A percentile compares a stretch with the other conserved stretches of the same genome.
phyloP scores from a whole-genome alignment of 2,888 invertebrate genomes.

The Perithous albicinctus region DNA sequence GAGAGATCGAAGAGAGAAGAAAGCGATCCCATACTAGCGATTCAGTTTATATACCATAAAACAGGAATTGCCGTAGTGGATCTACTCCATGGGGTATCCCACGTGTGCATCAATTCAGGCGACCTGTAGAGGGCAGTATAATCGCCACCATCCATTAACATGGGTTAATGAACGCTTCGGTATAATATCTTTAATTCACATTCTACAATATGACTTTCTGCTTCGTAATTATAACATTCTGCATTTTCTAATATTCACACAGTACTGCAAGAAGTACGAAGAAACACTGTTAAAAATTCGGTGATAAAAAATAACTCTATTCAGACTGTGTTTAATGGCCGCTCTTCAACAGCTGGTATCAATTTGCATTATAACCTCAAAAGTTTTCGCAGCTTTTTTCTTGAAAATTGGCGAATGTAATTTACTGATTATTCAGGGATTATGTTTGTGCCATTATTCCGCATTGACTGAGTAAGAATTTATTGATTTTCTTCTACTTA shows the following conservation, averaged over 20 bases:
- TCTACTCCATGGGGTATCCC: constrained; percentile 49
- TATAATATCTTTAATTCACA: constrained; percentile 12
- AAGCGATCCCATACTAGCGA: constrained; percentile 64
- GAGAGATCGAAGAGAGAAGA: constrained; percentile 57
- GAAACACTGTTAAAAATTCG: too few relatives aligned
- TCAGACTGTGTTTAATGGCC: too few relatives aligned
- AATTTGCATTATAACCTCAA: too few relatives aligned
- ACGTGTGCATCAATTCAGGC: constrained; percentile 15
- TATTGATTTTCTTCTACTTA: too few relatives aligned
- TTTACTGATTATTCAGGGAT: too few relatives aligned
- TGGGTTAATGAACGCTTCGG: neutral
- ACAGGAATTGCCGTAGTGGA: constrained; percentile 73
- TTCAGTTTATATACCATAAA: constrained; percentile 80
- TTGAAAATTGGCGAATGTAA: too few relatives aligned
- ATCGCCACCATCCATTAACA: constrained; percentile 6
- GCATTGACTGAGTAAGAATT: too few relatives aligned
- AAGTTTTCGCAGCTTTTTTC: too few relatives aligned
- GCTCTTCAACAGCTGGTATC: too few relatives aligned
- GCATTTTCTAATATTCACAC: neutral
- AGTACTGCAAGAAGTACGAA: too few relatives aligned
- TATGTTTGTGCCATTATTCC: too few relatives aligned
- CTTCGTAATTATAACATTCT: neutral
- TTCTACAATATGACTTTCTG: constrained; percentile 6
- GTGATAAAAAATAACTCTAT: too few relatives aligned
- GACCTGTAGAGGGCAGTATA: constrained; percentile 44